Evolutionary conservation across 64 coral and sea anemone genomes (phyloP), one percentile per base, ranked within the genome.

Genomic region (Anthopleura sola): DNA sequence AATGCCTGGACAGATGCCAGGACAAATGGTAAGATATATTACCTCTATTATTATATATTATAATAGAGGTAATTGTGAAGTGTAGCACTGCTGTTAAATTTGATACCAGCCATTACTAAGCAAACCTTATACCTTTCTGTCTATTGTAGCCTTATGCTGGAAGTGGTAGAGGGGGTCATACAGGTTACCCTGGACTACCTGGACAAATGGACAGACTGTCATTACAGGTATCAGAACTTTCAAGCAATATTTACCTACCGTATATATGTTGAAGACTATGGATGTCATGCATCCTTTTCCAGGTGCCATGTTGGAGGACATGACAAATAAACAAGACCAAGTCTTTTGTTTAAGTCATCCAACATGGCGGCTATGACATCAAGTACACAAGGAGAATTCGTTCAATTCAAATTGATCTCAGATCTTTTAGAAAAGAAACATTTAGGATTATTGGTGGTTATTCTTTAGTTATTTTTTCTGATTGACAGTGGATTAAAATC

Each of bases 201-300:
- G 93, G 90, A 17, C 86, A 90, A n/a, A 95, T 95, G 93, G 86
- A 81, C 46, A 88, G 90, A 82, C 86, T 95, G 51, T 82, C 93
- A 75, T 86, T 95, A 31, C 90, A 92, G 93, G 93, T 95, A 64
- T 64, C 23, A 85, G 3, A 33, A 64, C 1, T 37, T 4, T 18
- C 3, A 53, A 32, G 53, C 79, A n/a, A 44, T 44, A 44, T 44
- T 8, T 44, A 44, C 39, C n/a, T n/a, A n/a, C n/a, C n/a, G n/a
- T n/a, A n/a, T n/a, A n/a, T n/a, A n/a, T n/a, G 0, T 44, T 44
- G 40, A 44, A 44, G 4, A 40, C 26, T 75, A 18, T 74, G 7
- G 19, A 15, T 33, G 40, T 21, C 60, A 0, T 71, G 12, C 3
- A 32, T 55, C 15, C 31, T 15, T 28, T 84, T 60, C 60, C 31